These are phyloP conservation scores for Ophioninae sp. DNA, from an alignment of 2,888 invertebrate genomes.

Conservation along the genomic window DNA sequence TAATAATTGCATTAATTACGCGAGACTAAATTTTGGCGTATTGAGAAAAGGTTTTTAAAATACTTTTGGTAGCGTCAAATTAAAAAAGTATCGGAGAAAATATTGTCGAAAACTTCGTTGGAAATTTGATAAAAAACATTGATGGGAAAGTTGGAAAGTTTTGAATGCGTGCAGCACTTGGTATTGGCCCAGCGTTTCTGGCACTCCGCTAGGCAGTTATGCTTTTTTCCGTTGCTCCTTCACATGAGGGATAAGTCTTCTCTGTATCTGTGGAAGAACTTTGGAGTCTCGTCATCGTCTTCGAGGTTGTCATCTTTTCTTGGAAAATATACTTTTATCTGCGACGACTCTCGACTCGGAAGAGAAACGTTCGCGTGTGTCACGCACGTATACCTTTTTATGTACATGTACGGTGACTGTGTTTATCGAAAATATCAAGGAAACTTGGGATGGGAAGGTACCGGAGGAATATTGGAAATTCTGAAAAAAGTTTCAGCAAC, in stretches of 20 bases:
- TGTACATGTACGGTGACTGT: neutral
- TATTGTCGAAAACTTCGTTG: neutral
- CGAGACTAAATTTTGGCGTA: too few species aligned
- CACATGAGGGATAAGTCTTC: neutral
- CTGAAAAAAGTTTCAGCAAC: too few species aligned
- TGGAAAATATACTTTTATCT: slow-evolving; percentile 66
- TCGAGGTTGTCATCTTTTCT: slow-evolving; percentile 59
- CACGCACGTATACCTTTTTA: slow-evolving; percentile 31
- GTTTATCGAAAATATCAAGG: neutral
- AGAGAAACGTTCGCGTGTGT: slow-evolving; percentile 62
- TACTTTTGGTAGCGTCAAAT: too few species aligned
- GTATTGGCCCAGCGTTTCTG: neutral
- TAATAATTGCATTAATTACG: too few species aligned
- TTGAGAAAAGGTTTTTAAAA: too few species aligned
- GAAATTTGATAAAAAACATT: neutral
- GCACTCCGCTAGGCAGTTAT: slow-evolving; percentile 12
- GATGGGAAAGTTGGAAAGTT: slow-evolving; percentile 29
- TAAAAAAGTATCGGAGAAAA: neutral
- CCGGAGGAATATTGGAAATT: too few species aligned
- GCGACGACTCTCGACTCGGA: slow-evolving; percentile 51
- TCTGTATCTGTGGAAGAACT: neutral
- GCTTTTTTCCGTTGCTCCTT: slow-evolving; percentile 24
- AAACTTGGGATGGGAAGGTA: neutral
- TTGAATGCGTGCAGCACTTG: neutral
- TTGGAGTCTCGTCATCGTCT: slow-evolving; percentile 32